Evolutionary conservation across 2,888 invertebrate genomes (phyloP).

Genomic region (Melinaea marsaeus): DNA sequence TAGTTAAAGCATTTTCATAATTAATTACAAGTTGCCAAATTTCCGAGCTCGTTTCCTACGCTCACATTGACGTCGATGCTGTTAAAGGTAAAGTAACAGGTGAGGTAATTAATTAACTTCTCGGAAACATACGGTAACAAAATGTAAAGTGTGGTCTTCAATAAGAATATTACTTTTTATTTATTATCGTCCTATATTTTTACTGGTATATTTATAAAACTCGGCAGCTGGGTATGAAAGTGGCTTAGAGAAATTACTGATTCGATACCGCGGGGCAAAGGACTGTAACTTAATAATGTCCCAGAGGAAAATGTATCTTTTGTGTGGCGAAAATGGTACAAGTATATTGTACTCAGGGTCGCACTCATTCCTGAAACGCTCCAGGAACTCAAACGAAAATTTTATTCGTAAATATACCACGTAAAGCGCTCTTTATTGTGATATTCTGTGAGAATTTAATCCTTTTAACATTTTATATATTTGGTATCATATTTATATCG

Average conservation of each 20-base stretch:
- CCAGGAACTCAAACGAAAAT: slow-evolving; percentile 10
- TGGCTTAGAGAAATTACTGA: slow-evolving; percentile 5
- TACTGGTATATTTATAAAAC: slow-evolving; percentile 2
- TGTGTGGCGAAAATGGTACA: slow-evolving; percentile 8
- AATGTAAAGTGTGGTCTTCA: not conserved
- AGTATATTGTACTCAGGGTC: slow-evolving; percentile 9
- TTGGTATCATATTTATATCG: no score
- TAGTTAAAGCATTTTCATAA: slow-evolving; percentile 6
- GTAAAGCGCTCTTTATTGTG: not conserved
- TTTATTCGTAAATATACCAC: not conserved
- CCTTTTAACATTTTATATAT: no score
- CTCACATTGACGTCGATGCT: not conserved
- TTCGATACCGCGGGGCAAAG: not conserved
- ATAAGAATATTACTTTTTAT: not conserved
- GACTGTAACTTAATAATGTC: slow-evolving; percentile 8
- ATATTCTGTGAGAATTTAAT: no score
- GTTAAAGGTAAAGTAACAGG: not conserved
- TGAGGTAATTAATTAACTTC: not conserved
- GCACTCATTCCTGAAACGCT: slow-evolving; percentile 7
- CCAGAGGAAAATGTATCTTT: slow-evolving; percentile 10
- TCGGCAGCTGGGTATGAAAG: slow-evolving; percentile 3
- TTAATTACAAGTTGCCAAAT: slow-evolving; percentile 9
- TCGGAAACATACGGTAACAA: not conserved
- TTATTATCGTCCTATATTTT: not conserved
- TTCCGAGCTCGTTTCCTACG: not conserved